Base-by-base conservation (phyloP, 1,140 invertebrate species). In the Aplysia californica region DNA sequence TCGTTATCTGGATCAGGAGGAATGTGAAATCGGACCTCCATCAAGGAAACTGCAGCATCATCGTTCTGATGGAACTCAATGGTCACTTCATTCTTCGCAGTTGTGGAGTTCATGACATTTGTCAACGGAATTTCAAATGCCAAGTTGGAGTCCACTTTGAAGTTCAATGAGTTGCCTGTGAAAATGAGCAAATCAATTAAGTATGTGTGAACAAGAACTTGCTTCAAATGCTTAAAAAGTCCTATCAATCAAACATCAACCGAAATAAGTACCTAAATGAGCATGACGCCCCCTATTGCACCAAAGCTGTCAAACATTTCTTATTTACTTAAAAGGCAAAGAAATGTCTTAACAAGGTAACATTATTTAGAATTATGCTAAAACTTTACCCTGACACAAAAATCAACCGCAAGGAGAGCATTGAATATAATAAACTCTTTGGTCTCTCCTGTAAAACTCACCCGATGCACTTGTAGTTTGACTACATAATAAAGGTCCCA, bases 1-100 rank as follows among this genome's bases (percentile, higher is more conserved):
- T 95, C 91, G 23, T 64, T 72, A 68, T 84, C 80, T 82, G 93
- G 94, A 35, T 87, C 85, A 0, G 95, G 92, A 21, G 98, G 98
- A 87, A 99, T 97, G 88, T 98, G 97, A 89, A 99, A 99, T 50
- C 98, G 92, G 93, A 99, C 96, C 91, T 99, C 98, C 92, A 97
- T 95, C 67, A 99, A 91, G 85, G 95, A 96, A 0, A 99, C 96
- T 5, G 97, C 94, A 2, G 97, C 97, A 91, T 99, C 98, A 88
- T 99, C 98, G 91, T 99, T 99, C 90, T 96, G 95, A 92, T 99
- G 98, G 89, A 99, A 99, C 89, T 99, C 98, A 36, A 99, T 88
- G 10, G 97, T 98, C 0, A 99, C 96, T 93, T 99, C 98, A 91
- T 99, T 99, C 88, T 99, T 99, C 26, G 96, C 96, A n/a, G 96